A percentile compares a stretch with the other conserved stretches of the same genome.
Evolutionary conservation across 2,797 vertebrate species (phyloP).

Genomic region (Darevskia nairensis): DNA sequence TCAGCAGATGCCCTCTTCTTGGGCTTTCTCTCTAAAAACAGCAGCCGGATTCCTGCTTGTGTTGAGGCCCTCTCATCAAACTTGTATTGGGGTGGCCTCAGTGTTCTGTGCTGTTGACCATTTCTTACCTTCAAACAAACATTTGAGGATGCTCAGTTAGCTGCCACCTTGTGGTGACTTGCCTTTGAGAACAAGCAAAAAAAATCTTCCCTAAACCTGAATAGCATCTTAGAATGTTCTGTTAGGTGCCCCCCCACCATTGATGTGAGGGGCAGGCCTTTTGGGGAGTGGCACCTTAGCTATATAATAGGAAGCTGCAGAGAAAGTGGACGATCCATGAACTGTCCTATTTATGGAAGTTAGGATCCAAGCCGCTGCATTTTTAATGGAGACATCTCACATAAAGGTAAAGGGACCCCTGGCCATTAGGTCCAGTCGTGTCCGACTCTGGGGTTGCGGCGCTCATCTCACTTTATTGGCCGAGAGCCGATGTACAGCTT

Average conservation of each 20-base stretch:
- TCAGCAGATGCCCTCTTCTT: constrained; percentile 3
- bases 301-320: too few species aligned
- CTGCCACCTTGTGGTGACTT: neutral
- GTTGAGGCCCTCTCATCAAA: neutral
- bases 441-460: too few species aligned
- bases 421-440: too few species aligned
- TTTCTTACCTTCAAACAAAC: neutral
- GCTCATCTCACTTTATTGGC: too few species aligned
- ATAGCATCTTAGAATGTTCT: neutral
- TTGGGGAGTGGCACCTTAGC: too few species aligned
- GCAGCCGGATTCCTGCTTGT: neutral
- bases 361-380: neutral
- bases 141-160: neutral
- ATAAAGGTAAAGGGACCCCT: too few species aligned
- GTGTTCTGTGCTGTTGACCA: neutral
- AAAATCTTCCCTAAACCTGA: neutral
- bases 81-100: neutral
- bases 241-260: too few species aligned
- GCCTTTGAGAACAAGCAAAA: neutral
- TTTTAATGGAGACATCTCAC: neutral
- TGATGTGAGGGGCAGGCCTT: too few species aligned
- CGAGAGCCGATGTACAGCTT: too few species aligned
- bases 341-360: neutral
- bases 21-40: neutral
- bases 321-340: neutral